A percentile compares a stretch with the other conserved stretches of the same genome.
Conservation (phyloP, 37 sponge, comb jelly and placozoan genomes). For the Eunapius fragilis region DNA sequence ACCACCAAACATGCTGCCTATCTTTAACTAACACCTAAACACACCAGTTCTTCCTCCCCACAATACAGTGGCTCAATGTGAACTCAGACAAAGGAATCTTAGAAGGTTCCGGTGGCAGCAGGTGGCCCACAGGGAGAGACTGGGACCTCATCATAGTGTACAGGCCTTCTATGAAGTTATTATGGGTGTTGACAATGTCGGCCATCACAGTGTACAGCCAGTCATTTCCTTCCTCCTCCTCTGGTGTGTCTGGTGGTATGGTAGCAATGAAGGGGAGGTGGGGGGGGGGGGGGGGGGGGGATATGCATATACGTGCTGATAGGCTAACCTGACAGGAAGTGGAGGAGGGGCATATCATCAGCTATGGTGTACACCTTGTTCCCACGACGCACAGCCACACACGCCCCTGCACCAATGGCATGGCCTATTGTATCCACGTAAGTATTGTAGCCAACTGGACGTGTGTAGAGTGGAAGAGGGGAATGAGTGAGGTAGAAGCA, state of each 20-base stretch:
- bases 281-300: no score
- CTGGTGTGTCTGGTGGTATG: constrained; percentile 25
- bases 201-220: constrained; percentile 70
- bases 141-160: constrained; percentile 10
- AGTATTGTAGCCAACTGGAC: constrained; percentile 58
- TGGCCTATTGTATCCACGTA: constrained; percentile 89
- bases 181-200: constrained; percentile 63
- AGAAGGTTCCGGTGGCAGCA: constrained; percentile 56
- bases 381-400: constrained; percentile 66
- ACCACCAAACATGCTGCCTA: no score
- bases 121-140: constrained; percentile 14
- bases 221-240: constrained; percentile 76
- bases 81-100: constrained; percentile 41
- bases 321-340: constrained; percentile 68
- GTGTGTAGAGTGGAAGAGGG: background rate
- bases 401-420: constrained; percentile 83
- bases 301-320: background rate
- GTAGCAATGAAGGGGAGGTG: background rate
- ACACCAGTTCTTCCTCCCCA: constrained; percentile 28
- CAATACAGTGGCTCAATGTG: constrained; percentile 24
- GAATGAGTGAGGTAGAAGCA: background rate
- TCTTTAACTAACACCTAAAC: background rate
- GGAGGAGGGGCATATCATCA: constrained; percentile 69
- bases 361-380: constrained; percentile 74
- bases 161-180: constrained; percentile 47